Conservation (phyloP, 2,113 vertebrate genomes). For the Paramormyrops kingsleyae region DNA sequence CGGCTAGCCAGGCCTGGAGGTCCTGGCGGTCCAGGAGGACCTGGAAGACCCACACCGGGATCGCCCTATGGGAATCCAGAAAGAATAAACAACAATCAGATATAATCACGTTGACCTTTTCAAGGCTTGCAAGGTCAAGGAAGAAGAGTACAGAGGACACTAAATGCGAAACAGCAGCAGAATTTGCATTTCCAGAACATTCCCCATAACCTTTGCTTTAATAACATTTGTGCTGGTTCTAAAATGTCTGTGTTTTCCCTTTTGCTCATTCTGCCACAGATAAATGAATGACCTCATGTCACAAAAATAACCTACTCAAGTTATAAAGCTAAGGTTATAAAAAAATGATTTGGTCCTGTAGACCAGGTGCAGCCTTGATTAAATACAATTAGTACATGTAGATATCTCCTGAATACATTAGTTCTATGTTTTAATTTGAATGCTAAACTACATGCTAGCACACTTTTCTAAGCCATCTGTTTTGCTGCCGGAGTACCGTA, state of each 20-base stretch:
- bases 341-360: background rate
- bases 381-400: background rate
- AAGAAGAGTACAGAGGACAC: background rate
- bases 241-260: background rate
- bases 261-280: background rate
- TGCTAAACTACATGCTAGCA: background rate
- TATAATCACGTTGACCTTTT: background rate
- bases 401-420: background rate
- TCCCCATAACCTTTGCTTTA: background rate
- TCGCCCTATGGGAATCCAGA: constrained; percentile 59
- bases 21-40: constrained; percentile 67
- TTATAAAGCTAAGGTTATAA: background rate
- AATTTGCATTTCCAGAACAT: background rate
- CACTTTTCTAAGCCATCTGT: background rate
- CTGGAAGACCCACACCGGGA: constrained; percentile 58
- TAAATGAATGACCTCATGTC: background rate
- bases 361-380: background rate
- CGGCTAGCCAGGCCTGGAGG: constrained; percentile 44
- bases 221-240: background rate
- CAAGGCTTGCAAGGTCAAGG: background rate
- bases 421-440: background rate
- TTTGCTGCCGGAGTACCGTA: background rate
- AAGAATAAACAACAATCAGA: background rate
- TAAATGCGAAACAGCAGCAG: background rate
- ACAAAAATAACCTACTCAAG: background rate